Base-by-base conservation (phyloP, 2,797 vertebrate species). In the Mallotus villosus region DNA sequence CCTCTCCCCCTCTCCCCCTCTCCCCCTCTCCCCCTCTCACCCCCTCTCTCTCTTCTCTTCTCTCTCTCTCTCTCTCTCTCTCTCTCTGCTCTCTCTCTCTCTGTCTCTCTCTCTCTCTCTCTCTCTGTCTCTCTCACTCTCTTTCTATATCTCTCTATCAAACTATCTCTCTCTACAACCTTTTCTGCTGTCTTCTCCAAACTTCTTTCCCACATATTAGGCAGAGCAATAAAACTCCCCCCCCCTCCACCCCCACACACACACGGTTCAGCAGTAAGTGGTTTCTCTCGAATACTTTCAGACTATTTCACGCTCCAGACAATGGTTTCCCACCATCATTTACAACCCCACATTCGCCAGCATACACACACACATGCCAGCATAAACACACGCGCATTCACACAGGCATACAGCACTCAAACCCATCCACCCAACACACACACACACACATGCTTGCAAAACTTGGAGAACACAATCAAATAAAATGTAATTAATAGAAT, bases 231-330 rank as follows among this genome's bases (percentile, higher is more conserved):
- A 82, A 80, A 81, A 83, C 69, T 63, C 46, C 8, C 76, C 63
- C 77, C 62, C 67, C 75, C 24, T 74, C 60, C n/a, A 25, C 53
- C 57, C 69, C 55, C 57, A 61, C 57, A 62, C 53, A 60, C 51
- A 67, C 22, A 55, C 21, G 71, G 71, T 79, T 75, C 55, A 74
- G 73, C 55, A 73, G 55, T 70, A 73, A 37, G 21, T 78, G 77
- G 78, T 80, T 84, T 82, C 78, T 68, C 73, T 67, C 78, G 84
- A 80, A 85, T 73, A 81, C 76, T 78, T 75, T 78, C 59, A 69
- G 78, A 76, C 75, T 78, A 85, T 85, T 85, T 82, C 80, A 85
- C 63, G 59, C 81, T 77, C 17, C 80, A 80, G 82, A 80, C 76
- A 79, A 72, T 75, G 71, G 78, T 80, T 85, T 82, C 73, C 71